Base-by-base conservation (phyloP, 1,140 invertebrate species). In the Drosophila rhopaloa region DNA sequence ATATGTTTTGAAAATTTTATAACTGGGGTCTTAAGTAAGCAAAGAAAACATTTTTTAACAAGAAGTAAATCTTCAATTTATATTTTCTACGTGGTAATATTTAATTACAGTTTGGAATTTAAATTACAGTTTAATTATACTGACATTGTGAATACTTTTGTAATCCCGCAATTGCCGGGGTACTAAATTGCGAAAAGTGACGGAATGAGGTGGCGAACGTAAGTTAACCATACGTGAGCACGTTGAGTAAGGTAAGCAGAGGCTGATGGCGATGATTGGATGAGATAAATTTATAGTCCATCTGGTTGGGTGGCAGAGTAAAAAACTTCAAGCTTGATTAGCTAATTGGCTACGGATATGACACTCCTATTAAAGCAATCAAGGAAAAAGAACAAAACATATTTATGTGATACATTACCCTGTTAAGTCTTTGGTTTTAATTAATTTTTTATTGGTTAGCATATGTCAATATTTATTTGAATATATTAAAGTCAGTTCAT, bases 251-350 rank as follows among this genome's bases (percentile, higher is more conserved):
- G 57, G n/a, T 53, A 51, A 78, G 47, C 38, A 55, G 27, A 16
- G 59, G 51, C 56, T 61, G 79, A 86, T 72, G 63, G 60, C 55
- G 29, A 37, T 62, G 57, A 78, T 78, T 75, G 68, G 71, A 57
- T 79, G 55, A 60, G 55, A 76, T 32, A 41, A 14, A 51, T 76
- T 68, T 76, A 68, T 65, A 27, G 10, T 43, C 41, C 29, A 43
- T 27, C 50, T n/a, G 47, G 35, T 44, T 43, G 29, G 37, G 13
- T 40, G 13, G 11, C 4, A 51, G 16, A 44, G 37, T 56, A 75
- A 40, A 63, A 19, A 54, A 48, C 4, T 51, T 46, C 32, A 29
- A 43, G 24, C 24, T 50, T 61, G 58, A 74, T 75, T 75, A 56
- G 51, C 46, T 57, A 41, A 75, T 57, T 65, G 59, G 40, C 35